These are phyloP conservation scores for Triplophysa siluroides DNA, from an alignment of 2,113 vertebrate species.

Conservation along the genomic window DNA sequence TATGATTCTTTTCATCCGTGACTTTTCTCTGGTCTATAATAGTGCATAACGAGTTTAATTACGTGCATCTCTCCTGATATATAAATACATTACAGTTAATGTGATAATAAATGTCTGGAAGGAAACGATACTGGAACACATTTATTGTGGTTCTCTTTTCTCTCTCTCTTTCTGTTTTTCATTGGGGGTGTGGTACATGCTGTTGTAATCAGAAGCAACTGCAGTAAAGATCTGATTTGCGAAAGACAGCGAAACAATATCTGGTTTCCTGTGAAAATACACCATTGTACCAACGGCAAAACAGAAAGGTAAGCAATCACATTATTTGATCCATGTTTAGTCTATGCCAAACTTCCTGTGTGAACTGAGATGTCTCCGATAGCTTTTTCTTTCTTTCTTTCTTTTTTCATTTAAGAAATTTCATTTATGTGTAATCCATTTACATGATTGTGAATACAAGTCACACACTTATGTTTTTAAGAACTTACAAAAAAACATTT, in stretches of 20 bases:
- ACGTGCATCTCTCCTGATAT: background rate
- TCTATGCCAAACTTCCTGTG: background rate
- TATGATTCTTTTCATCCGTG: background rate
- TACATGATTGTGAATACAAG: background rate
- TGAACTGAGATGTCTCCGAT: background rate
- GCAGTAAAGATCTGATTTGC: constrained; percentile 2
- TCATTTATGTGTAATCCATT: background rate
- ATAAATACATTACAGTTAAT: background rate
- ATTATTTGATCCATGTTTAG: background rate
- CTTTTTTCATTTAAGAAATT: background rate
- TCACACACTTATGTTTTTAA: background rate
- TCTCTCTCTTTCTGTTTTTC: background rate
- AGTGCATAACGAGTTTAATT: background rate
- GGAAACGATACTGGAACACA: background rate
- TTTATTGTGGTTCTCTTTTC: background rate
- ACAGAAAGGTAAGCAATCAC: background rate
- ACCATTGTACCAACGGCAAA: background rate
- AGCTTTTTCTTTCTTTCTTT: background rate
- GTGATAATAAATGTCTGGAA: background rate
- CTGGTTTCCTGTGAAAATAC: background rate
- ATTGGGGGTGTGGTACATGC: background rate
- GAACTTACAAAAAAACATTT: background rate
- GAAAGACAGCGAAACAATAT: constrained; percentile 4
- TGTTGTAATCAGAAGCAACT: constrained; percentile 17
- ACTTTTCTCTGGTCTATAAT: background rate